These are phyloP conservation scores for Novumbra hubbsi DNA, from an alignment of 2,797 vertebrate genomes.

Conservation along the genomic window DNA sequence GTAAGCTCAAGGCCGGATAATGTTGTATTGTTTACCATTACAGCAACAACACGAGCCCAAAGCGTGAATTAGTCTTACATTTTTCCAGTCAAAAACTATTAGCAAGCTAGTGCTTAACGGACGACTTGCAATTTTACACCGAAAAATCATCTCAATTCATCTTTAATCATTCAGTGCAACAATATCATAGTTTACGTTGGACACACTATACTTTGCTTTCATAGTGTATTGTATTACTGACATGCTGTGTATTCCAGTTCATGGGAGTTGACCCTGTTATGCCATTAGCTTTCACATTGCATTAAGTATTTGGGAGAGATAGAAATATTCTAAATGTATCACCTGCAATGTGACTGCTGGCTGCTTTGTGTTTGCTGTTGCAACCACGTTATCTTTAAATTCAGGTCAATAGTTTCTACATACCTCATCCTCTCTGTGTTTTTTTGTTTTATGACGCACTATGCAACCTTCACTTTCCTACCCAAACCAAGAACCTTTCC, in stretches of 20 bases:
- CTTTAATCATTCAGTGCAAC: no score
- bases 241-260: background rate
- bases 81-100: no score
- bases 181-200: no score
- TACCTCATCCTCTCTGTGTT: slow-evolving; percentile 7
- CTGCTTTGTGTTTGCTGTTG: background rate
- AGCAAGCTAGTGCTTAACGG: no score
- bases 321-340: background rate
- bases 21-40: no score
- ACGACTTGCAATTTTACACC: no score
- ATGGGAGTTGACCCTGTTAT: background rate
- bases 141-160: no score
- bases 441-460: slow-evolving; percentile 1
- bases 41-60: no score
- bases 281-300: background rate
- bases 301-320: background rate
- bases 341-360: background rate
- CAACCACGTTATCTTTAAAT: background rate
- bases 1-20: no score
- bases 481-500: background rate
- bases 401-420: background rate
- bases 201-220: background rate
- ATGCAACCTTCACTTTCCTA: background rate
- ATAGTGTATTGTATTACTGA: background rate
- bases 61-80: no score